Percentiles rank a stretch among this genome's conserved stretches.
Conservation (phyloP, 2,113 vertebrate species). For the Lophius piscatorius region DNA sequence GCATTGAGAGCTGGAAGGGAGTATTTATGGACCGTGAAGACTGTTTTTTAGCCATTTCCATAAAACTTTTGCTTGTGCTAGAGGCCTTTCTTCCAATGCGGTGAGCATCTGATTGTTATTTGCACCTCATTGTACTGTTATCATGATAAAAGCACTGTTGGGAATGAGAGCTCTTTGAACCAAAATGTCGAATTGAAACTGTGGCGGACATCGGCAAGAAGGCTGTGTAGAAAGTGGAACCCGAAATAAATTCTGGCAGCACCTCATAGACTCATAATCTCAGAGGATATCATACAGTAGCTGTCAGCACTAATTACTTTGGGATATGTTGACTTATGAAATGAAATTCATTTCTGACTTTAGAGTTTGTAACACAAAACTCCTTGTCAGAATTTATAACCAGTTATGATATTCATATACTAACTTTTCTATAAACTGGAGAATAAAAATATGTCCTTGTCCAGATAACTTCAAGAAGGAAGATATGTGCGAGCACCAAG, state of each 20-base stretch:
- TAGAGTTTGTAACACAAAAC: conserved; percentile 8
- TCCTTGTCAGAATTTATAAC: too few species aligned
- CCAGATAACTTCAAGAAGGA: too few species aligned
- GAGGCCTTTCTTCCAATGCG: conserved; percentile 57
- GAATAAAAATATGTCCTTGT: too few species aligned
- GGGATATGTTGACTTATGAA: conserved; percentile 10
- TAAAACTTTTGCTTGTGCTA: conserved; percentile 33
- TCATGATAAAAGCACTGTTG: conserved; percentile 61
- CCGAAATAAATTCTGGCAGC: conserved; percentile 50
- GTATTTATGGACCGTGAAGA: conserved; percentile 52
- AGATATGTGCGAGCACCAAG: too few species aligned
- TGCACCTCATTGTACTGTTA: conserved; percentile 68
- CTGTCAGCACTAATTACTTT: conserved; percentile 34
- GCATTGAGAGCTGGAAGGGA: conserved; percentile 34
- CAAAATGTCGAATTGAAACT: conserved; percentile 72
- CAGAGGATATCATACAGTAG: conserved; percentile 12
- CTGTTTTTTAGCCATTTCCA: conserved; percentile 44
- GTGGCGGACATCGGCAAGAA: conserved; percentile 68
- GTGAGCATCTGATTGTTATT: conserved; percentile 79
- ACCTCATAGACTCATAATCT: conserved; percentile 35
- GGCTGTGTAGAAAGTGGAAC: conserved; percentile 63
- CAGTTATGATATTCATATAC: too few species aligned
- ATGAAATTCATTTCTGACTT: conserved; percentile 20
- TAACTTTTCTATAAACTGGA: too few species aligned
- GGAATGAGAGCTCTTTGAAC: conserved; percentile 54